These are phyloP conservation scores for Phthorimaea operculella DNA, from an alignment of 1,140 invertebrate species.

Conservation along the genomic window DNA sequence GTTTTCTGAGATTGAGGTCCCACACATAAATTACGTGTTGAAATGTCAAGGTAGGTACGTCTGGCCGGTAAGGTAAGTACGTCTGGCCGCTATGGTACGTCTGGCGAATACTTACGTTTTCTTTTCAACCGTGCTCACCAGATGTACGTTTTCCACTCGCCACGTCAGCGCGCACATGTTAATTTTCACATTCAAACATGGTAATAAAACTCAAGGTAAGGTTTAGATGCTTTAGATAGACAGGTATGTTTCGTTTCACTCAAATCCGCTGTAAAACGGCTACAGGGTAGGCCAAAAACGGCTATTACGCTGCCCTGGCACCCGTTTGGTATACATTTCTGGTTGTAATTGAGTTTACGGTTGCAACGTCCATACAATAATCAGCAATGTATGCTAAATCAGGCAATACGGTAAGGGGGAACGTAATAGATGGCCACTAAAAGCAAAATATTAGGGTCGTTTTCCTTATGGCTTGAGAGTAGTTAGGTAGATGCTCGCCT, in stretches of 20 bases:
- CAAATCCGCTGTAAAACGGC: no score
- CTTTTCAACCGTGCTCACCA: conserved; percentile 11
- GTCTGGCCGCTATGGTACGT: background rate
- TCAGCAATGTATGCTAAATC: no score
- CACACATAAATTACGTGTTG: background rate
- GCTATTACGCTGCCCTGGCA: no score
- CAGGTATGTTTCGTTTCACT: conserved; percentile 5
- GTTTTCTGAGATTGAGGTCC: background rate
- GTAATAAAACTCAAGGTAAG: conserved; percentile 32
- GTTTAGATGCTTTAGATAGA: conserved; percentile 15
- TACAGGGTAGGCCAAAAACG: no score
- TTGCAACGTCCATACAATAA: no score
- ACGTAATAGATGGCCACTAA: no score
- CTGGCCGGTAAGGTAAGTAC: background rate
- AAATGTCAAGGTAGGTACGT: background rate
- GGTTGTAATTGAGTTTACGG: no score
- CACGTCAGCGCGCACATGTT: conserved; percentile 25
- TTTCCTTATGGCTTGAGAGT: conserved; percentile 3
- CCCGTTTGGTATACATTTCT: no score
- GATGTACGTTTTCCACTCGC: conserved; percentile 21
- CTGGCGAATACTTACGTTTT: background rate
- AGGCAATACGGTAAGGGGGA: no score
- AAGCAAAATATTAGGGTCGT: background rate
- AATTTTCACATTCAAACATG: conserved; percentile 34
- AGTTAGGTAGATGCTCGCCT: background rate